These are phyloP conservation scores for Cyprinodon diabolis DNA, from an alignment of 2,797 vertebrate species.

Conservation along the genomic window DNA sequence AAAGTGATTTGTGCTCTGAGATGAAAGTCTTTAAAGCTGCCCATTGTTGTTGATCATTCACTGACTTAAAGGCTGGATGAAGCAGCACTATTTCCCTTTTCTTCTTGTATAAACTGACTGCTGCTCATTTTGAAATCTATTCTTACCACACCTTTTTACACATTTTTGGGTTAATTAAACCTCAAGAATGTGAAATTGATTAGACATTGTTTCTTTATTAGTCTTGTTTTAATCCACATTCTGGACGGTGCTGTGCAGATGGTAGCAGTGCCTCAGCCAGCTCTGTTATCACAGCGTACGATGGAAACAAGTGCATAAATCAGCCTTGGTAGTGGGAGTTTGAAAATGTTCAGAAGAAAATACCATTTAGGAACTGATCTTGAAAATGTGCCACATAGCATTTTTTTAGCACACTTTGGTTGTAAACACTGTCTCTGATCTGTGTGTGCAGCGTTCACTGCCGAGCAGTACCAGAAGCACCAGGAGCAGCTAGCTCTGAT, in stretches of 20 bases:
- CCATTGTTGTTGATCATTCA: not conserved
- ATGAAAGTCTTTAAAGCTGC: not conserved
- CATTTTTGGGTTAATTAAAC: not conserved
- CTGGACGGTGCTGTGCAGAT: not conserved
- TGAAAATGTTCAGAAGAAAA: not conserved
- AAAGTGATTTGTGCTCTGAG: not conserved
- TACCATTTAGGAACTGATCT: too few species aligned
- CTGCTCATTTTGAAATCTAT: not conserved
- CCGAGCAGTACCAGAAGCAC: conserved; percentile 99
- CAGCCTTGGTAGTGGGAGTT: too few species aligned
- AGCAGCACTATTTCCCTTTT: not conserved
- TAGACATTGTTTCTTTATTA: not conserved
- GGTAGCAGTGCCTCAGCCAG: not conserved
- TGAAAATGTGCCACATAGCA: not conserved
- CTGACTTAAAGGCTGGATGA: not conserved
- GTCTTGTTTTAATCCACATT: too few species aligned
- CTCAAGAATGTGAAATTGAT: not conserved
- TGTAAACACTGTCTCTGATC: conserved; percentile 13
- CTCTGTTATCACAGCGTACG: not conserved
- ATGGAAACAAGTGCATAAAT: not conserved
- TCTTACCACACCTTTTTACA: not conserved
- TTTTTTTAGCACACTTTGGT: not conserved
- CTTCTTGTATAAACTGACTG: not conserved
- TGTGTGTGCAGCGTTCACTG: conserved; percentile 90
- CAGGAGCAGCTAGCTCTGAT: conserved; percentile 98